Evolutionary conservation across 2,888 invertebrate species (phyloP).

Genomic region (Digitonthophagus gazella): DNA sequence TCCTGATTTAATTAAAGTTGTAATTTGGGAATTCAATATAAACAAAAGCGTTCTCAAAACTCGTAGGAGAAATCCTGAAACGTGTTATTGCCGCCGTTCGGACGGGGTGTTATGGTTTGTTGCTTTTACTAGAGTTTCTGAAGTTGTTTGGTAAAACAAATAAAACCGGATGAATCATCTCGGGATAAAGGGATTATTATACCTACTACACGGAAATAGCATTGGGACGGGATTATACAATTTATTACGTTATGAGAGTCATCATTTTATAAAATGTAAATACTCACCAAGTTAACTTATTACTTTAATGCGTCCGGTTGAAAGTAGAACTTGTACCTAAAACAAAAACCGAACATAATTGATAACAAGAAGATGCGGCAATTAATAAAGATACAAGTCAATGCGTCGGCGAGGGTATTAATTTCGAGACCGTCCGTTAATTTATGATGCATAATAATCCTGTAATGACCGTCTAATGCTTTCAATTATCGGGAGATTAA

Average conservation of each 20-base stretch:
- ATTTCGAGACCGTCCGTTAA: conserved; percentile 1
- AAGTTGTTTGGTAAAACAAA: neutral
- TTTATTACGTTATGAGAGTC: no score
- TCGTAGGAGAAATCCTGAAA: conserved; percentile 30
- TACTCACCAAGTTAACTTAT: no score
- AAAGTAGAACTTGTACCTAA: neutral
- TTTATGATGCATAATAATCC: conserved; percentile 6
- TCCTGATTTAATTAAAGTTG: conserved; percentile 11
- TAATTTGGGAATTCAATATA: conserved; percentile 12
- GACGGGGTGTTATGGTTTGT: conserved; percentile 48
- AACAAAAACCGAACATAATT: neutral
- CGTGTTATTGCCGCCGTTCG: conserved; percentile 48
- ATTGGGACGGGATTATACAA: no score
- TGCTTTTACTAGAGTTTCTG: conserved; percentile 37
- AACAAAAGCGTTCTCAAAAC: conserved; percentile 14
- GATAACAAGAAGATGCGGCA: neutral
- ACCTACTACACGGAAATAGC: no score
- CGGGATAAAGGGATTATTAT: no score
- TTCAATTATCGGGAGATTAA: conserved; percentile 10
- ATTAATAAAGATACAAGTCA: neutral
- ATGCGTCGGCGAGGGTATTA: neutral
- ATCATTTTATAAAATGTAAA: no score
- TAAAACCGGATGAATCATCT: no score
- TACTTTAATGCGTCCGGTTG: no score
- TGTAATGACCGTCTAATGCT: conserved; percentile 5